These are phyloP conservation scores for Alexandromys fortis DNA, from an alignment of 2,113 vertebrate genomes.

Conservation along the genomic window DNA sequence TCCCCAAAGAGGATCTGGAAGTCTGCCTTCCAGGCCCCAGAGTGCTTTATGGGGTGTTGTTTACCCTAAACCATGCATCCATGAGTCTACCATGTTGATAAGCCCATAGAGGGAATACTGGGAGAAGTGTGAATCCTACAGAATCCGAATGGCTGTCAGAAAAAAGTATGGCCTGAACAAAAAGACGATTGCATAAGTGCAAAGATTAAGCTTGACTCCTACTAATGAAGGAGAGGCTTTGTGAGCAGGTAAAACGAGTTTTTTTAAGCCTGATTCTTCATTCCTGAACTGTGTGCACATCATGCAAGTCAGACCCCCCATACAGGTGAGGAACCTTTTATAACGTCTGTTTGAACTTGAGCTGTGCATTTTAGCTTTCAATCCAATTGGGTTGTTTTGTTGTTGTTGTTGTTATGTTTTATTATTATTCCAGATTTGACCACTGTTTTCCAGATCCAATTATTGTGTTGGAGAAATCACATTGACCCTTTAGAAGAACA, in stretches of 20 bases:
- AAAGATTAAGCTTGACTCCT: slow-evolving; percentile 7
- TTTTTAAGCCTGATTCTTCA: not conserved
- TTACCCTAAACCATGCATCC: not conserved
- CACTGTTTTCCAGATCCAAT: slow-evolving; percentile 9
- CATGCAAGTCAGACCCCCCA: not conserved
- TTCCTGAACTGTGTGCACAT: not conserved
- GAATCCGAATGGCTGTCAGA: not conserved
- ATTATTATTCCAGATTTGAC: not conserved
- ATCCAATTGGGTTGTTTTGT: not conserved
- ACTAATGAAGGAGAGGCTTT: not conserved
- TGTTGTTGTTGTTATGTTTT: not conserved
- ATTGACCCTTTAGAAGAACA: slow-evolving; percentile 18
- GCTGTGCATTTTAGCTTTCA: slow-evolving; percentile 28
- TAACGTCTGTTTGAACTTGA: not conserved
- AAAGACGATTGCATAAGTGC: slow-evolving; percentile 3
- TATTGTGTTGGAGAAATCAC: slow-evolving; percentile 34
- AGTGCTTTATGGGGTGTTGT: not conserved
- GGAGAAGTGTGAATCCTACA: not conserved
- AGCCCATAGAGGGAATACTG: not conserved
- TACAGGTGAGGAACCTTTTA: not conserved
- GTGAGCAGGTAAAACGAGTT: not conserved
- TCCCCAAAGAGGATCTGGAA: not conserved
- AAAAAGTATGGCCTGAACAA: not conserved
- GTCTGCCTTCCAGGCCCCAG: not conserved
- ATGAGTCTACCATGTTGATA: not conserved